Evolutionary conservation across 37 sponge, comb jelly and placozoan genomes (phyloP).

Genomic region (Spongilla lacustris): DNA sequence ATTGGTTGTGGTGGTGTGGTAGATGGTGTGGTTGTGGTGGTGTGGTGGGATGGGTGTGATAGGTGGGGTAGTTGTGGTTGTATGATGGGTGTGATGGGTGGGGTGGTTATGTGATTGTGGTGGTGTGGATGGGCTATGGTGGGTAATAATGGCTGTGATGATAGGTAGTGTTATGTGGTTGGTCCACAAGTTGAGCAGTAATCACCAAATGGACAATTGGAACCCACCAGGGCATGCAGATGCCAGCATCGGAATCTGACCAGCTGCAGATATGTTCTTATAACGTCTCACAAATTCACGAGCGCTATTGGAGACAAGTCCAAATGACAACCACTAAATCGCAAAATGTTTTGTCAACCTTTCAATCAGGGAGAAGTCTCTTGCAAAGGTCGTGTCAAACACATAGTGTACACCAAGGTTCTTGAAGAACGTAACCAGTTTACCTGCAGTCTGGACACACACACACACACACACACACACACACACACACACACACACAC

Average conservation of each 20-base stretch:
- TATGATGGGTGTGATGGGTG: too few species aligned
- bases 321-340: neutral
- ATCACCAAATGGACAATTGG: neutral
- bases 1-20: too few species aligned
- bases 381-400: constrained; percentile 87
- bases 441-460: constrained; percentile 37
- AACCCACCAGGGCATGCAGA: constrained; percentile 96
- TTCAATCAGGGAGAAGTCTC: constrained; percentile 85
- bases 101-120: too few species aligned
- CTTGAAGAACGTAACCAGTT: constrained; percentile 76
- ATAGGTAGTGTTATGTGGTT: too few species aligned
- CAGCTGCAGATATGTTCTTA: constrained; percentile 2
- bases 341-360: constrained; percentile 40
- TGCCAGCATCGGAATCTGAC: constrained; percentile 84
- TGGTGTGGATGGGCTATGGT: too few species aligned
- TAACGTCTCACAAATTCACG: constrained; percentile 80
- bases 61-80: too few species aligned
- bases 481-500: neutral
- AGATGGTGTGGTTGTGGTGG: too few species aligned
- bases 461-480: neutral
- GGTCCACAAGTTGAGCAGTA: neutral
- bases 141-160: too few species aligned
- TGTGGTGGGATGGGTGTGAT: too few species aligned
- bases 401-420: constrained; percentile 75
- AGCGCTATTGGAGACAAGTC: constrained; percentile 37